Base-by-base conservation (phyloP, 2,888 invertebrate genomes). In the Drymonia ruficornis region DNA sequence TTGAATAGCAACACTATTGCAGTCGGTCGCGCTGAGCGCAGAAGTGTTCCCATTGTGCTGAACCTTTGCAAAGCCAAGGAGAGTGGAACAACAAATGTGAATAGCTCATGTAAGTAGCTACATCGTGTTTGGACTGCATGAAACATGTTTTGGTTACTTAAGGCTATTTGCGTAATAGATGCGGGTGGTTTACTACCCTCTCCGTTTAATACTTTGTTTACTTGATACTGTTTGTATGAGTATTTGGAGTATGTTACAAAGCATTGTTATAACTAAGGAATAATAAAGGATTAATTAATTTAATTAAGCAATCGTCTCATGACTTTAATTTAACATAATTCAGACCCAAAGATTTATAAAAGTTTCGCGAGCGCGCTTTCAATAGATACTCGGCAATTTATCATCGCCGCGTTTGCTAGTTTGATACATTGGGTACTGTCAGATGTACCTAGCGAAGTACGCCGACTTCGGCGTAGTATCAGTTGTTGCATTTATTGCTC, bases 11-110 rank as follows among this genome's bases (percentile, higher is more conserved):
- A 49, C 72, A 64, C 67, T 69, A 72, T 74, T 60, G 59, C 50
- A 65, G 52, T 28, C 51, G 50, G 53, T 40, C 55, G 43, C 68
- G 55, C 71, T 63, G 56, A 69, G 61, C 67, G 59, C 67, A 75
- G 67, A 77, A 84, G 81, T 80, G 77, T 73, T 73, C 38, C 77
- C 61, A 82, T 84, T 81, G 84, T 84, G 70, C 52, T 56, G 57
- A 70, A 73, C 74, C 78, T 79, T 73, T 74, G 74, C 74, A 73
- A 73, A 73, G 66, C 61, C 59, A 52, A 60, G 63, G 58, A 59
- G 66, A 72, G 68, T 69, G 70, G 64, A 59, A 65, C 70, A 78
- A 80, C 81, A 80, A 81, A 80, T 72, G 78, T 67, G 63, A 49
- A 53, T 57, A 50, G 53, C 43, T 50, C 28, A 19, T n/a, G 15